Conservation (phyloP, 2,797 vertebrate species). For the Rallus crepitans region DNA sequence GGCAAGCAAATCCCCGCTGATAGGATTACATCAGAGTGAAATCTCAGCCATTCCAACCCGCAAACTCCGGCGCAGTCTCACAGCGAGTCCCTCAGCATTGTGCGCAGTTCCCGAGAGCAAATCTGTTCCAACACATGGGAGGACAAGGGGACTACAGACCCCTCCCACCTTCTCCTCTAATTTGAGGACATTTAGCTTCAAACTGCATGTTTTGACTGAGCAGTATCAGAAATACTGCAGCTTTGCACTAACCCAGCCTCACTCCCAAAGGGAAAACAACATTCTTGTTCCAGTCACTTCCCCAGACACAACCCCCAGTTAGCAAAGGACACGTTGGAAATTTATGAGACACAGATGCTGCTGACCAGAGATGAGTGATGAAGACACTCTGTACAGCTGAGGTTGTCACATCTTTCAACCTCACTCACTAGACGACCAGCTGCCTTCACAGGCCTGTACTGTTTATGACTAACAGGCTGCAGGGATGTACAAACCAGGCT, state of each 20-base stretch:
- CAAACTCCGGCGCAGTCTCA: neutral
- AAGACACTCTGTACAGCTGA: neutral
- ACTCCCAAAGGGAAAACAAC: neutral
- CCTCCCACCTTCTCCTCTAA: neutral
- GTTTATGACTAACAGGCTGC: neutral
- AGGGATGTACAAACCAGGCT: neutral
- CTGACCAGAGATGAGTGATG: neutral
- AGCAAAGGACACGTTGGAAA: neutral
- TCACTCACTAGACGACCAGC: neutral
- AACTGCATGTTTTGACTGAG: neutral
- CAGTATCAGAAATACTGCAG: neutral
- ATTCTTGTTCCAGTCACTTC: neutral
- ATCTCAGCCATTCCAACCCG: neutral
- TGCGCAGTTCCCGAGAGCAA: fast-evolving
- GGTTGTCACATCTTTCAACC: neutral
- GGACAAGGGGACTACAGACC: neutral
- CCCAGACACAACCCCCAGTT: neutral
- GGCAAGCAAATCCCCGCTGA: neutral
- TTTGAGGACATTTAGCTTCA: neutral
- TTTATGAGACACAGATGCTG: neutral
- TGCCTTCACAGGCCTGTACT: neutral
- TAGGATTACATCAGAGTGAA: neutral
- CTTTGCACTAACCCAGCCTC: neutral
- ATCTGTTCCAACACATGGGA: neutral
- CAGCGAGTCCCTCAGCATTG: neutral